These are phyloP conservation scores for Slavum lentiscoides DNA, from an alignment of 2,888 invertebrate genomes.

Conservation along the genomic window DNA sequence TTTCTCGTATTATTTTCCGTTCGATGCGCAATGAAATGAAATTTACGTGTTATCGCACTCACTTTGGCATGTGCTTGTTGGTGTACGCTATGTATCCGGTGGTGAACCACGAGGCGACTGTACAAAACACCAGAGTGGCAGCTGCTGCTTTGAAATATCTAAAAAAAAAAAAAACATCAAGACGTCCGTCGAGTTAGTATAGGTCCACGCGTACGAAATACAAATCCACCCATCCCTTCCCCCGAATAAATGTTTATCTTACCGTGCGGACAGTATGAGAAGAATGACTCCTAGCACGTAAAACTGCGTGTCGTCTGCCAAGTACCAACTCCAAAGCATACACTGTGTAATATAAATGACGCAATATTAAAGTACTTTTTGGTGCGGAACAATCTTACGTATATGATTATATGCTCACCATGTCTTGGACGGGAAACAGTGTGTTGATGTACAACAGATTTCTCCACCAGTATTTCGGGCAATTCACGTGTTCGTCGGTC, in stretches of 20 bases:
- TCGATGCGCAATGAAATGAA: not conserved
- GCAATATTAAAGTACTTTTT: not conserved
- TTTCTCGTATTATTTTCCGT: not conserved
- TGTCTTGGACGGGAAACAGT: slow-evolving; percentile 73
- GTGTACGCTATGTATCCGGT: slow-evolving; percentile 80
- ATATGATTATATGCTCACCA: slow-evolving; percentile 57
- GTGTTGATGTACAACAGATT: slow-evolving; percentile 83
- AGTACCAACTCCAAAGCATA: slow-evolving; percentile 90
- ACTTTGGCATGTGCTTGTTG: slow-evolving; percentile 75
- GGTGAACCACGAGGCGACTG: slow-evolving; percentile 77
- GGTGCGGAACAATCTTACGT: too few species aligned
- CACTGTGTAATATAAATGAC: slow-evolving; percentile 66
- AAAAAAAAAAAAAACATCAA: not conserved
- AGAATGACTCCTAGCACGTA: slow-evolving; percentile 81
- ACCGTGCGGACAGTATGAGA: slow-evolving; percentile 75
- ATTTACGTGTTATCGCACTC: slow-evolving; percentile 36
- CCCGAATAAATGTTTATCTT: slow-evolving; percentile 54
- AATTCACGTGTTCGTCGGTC: slow-evolving; percentile 72
- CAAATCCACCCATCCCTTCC: too few species aligned
- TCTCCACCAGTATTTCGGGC: slow-evolving; percentile 80
- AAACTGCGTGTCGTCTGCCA: slow-evolving; percentile 86
- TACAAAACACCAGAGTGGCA: slow-evolving; percentile 67
- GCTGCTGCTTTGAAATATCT: slow-evolving; percentile 79
- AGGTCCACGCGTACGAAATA: too few species aligned
- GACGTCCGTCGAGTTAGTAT: too few species aligned